Evolutionary conservation across 1,140 invertebrate species (phyloP), one percentile per base, ranked within the genome.

Genomic region (Dermatophagoides farinae): DNA sequence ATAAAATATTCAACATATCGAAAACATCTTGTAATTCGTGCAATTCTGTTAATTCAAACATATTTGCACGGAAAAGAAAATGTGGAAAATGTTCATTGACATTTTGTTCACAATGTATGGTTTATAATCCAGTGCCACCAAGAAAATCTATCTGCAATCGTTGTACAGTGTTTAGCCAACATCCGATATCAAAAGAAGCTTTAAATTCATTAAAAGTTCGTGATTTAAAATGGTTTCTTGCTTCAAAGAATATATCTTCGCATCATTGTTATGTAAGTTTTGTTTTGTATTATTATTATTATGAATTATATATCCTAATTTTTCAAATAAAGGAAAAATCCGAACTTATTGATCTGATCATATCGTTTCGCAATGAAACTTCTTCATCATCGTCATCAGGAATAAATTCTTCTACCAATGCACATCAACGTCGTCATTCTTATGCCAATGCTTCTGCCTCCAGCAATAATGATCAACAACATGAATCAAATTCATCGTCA

Each of bases 191-290:
- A 11, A 37, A 43, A 23, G n/a, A 57, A n/a, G 46, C 52, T 20
- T 44, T 65, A 16, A 62, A 46, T 16, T 57, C 47, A 18, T 43
- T 65, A 31, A 25, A 54, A 9, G 50, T 65, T n/a, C 46, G 59
- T 46, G 64, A 65, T 57, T 38, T 65, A 6, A 61, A 62, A 61
- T 65, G 64, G 64, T 65, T 57, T 57, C 39, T 65, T 8, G 39
- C 44, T 22, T 49, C n/a, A 20, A 40, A 38, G 18, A 31, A 50
- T 39, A 46, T 64, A 31, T 37, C 52, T 25, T 47, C 51, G 10
- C 22, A 62, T 9, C 23, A 43, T 41, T 64, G 52, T 51, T 62
- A 52, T 20, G 62, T 63, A 59, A 57, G 43, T 49, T 23, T 14
- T 60, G 20, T 37, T 61, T 43, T 61, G n/a, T 53, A 43, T 38